These are phyloP conservation scores for Elachura formosa DNA, from an alignment of 2,113 vertebrate genomes.

Conservation along the genomic window DNA sequence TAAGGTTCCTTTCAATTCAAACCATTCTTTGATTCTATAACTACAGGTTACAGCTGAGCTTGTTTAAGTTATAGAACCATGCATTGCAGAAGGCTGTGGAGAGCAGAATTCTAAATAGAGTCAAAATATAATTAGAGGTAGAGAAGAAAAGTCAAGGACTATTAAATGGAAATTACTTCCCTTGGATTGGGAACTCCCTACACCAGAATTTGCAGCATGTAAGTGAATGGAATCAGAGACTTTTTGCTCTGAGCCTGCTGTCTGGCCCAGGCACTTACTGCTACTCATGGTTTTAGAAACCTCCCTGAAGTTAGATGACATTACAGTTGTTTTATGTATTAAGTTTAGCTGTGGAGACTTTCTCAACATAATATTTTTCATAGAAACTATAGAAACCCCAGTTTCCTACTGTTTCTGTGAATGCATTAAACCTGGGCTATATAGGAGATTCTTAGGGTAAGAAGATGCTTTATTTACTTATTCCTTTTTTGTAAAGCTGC, in stretches of 20 bases:
- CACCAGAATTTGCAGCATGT: not conserved
- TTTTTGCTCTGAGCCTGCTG: not conserved
- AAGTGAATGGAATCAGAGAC: not conserved
- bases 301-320: accelerated
- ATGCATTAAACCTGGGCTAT: not conserved
- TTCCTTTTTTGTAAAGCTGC: not conserved
- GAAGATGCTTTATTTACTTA: not conserved
- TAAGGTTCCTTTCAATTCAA: not conserved
- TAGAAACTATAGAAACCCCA: not conserved
- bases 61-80: not conserved
- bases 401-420: not conserved
- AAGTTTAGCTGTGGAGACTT: not conserved
- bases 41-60: not conserved
- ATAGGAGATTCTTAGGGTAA: not conserved
- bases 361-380: accelerated
- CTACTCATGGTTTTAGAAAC: not conserved
- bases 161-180: not conserved
- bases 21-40: not conserved
- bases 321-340: not conserved
- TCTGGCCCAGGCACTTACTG: not conserved
- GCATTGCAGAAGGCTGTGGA: not conserved
- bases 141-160: not conserved
- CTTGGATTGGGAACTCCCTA: not conserved
- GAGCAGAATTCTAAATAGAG: not conserved
- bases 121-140: not conserved